A percentile compares a stretch with the other conserved stretches of the same genome.
Evolutionary conservation across 2,888 invertebrate genomes (phyloP).

Genomic region (Rhabditoides inermis): DNA sequence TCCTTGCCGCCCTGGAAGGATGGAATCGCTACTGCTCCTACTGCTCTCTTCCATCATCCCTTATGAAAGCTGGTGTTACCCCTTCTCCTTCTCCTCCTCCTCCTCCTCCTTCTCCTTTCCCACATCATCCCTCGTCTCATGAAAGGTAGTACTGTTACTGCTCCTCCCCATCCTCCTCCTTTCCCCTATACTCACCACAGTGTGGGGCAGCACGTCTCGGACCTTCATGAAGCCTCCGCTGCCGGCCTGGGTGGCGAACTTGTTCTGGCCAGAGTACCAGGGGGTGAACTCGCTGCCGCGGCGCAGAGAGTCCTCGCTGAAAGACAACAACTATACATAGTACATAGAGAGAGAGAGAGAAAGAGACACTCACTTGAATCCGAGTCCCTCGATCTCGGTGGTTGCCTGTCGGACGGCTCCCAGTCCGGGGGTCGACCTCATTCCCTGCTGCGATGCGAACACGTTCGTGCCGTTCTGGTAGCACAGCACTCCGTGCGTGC

Average conservation of each 20-base stretch:
- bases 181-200: conserved; percentile 22
- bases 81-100: conserved; percentile 22
- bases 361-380: conserved; percentile 29
- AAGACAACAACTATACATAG: background rate
- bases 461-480: conserved; percentile 52
- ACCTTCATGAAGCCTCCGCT: conserved; percentile 51
- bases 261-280: conserved; percentile 52
- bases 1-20: conserved; percentile 42
- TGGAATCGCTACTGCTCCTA: background rate
- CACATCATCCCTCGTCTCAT: conserved; percentile 49
- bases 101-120: conserved; percentile 45
- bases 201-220: conserved; percentile 49
- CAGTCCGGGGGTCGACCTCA: conserved; percentile 44
- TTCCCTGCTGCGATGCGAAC: conserved; percentile 51
- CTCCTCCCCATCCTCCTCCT: too few species aligned
- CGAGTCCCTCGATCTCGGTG: conserved; percentile 48
- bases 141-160: background rate
- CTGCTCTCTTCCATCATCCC: background rate
- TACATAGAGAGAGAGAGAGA: background rate
- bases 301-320: conserved; percentile 48
- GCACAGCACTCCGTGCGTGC: conserved; percentile 49
- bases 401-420: conserved; percentile 51
- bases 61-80: background rate
- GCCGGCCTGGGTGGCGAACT: conserved; percentile 51
- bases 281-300: conserved; percentile 50